These are phyloP conservation scores for Delichon dasypus DNA, from an alignment of 2,797 vertebrate species.

Conservation along the genomic window DNA sequence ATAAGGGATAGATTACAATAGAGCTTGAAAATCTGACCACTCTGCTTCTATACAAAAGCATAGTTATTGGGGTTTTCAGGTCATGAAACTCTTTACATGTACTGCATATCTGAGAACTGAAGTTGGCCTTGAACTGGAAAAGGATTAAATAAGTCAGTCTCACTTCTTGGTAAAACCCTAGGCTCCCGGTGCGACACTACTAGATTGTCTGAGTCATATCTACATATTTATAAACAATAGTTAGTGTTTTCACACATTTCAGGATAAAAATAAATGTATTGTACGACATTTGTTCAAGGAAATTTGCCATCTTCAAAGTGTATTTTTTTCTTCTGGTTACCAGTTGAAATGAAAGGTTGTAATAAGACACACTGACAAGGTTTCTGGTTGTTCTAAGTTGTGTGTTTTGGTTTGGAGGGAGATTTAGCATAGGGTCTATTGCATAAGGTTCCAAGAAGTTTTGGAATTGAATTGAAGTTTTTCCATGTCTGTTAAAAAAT, in stretches of 20 bases:
- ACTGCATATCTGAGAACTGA: not conserved
- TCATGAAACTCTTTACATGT: not conserved
- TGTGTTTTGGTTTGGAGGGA: not conserved
- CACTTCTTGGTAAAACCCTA: constrained; percentile 2
- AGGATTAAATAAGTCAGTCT: not conserved
- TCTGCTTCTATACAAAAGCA: not conserved
- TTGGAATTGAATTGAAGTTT: not conserved
- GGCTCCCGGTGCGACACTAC: not conserved
- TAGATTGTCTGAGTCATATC: constrained; percentile 10
- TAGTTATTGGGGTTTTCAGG: not conserved
- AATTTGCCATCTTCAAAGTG: not conserved
- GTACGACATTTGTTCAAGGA: constrained; percentile 11
- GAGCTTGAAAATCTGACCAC: not conserved
- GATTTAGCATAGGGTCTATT: not conserved
- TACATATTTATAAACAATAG: not conserved
- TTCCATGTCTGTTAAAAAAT: not conserved
- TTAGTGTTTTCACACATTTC: constrained; percentile 32
- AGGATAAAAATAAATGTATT: constrained; percentile 19
- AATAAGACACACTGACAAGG: not conserved
- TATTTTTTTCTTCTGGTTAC: not conserved
- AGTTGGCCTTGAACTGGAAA: constrained; percentile 18
- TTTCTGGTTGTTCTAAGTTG: not conserved
- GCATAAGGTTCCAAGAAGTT: not conserved
- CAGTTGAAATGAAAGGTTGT: not conserved
- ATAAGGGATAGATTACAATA: not conserved